Evolutionary conservation across 2,797 vertebrate species (phyloP).

Genomic region (Periophthalmus magnuspinnatus): DNA sequence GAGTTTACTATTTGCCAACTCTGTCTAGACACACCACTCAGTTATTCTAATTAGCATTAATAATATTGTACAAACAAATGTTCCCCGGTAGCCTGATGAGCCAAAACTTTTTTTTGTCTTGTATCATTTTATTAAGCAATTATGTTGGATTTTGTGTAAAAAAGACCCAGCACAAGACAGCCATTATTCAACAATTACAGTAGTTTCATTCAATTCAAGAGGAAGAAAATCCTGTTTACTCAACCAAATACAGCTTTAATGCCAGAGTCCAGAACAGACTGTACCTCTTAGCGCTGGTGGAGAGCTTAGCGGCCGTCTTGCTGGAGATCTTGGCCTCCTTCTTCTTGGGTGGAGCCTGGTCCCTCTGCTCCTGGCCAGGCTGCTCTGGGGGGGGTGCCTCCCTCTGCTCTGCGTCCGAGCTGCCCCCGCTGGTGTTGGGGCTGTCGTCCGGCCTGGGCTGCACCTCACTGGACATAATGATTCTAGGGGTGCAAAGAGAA

Average conservation of each 20-base stretch:
- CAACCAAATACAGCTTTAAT: background rate
- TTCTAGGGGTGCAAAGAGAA: conserved; percentile 15
- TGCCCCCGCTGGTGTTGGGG: conserved; percentile 92
- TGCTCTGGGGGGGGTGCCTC: conserved; percentile 85
- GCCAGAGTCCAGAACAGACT: background rate
- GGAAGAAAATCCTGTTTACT: background rate
- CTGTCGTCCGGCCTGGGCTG: conserved; percentile 90
- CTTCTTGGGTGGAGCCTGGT: conserved; percentile 91
- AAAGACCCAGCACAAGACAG: background rate
- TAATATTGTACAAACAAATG: too few species aligned
- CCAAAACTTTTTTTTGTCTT: too few species aligned
- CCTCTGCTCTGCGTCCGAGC: conserved; percentile 90
- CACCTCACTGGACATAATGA: conserved; percentile 91
- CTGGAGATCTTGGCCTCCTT: conserved; percentile 95
- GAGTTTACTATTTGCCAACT: too few species aligned
- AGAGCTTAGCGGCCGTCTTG: conserved; percentile 93
- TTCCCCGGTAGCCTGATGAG: too few species aligned
- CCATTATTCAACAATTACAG: background rate
- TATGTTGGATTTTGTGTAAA: background rate
- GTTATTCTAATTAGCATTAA: too few species aligned
- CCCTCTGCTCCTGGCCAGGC: conserved; percentile 77
- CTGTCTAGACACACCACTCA: too few species aligned
- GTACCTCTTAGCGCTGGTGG: conserved; percentile 95
- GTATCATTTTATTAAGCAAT: background rate
- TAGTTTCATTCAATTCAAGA: background rate